These are phyloP conservation scores for Zeus faber DNA, from an alignment of 2,113 vertebrate species.

Conservation along the genomic window DNA sequence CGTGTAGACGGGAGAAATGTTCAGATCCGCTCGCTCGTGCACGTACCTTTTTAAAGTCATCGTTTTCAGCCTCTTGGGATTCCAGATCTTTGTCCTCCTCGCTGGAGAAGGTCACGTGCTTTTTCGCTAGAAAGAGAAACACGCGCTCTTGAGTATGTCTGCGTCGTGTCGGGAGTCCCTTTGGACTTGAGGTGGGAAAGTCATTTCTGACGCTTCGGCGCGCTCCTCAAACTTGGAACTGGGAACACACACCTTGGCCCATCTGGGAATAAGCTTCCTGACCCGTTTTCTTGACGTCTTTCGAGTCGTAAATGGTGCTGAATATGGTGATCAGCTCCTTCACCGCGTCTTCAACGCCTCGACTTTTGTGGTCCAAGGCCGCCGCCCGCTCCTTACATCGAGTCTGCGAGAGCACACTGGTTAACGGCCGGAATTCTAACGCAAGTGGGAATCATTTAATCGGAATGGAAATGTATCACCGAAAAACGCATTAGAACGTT, in stretches of 20 bases:
- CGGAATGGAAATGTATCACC: too few species aligned
- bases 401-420: slow-evolving; percentile 50
- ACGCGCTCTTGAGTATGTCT: too few species aligned
- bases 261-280: background rate
- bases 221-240: background rate
- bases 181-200: background rate
- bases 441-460: too few species aligned
- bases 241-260: slow-evolving; percentile 60
- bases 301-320: slow-evolving; percentile 67
- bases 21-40: background rate
- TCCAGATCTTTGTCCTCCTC: slow-evolving; percentile 38
- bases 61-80: slow-evolving; percentile 51
- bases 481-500: too few species aligned
- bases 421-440: too few species aligned
- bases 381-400: slow-evolving; percentile 71
- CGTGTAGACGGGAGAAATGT: background rate
- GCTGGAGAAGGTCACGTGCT: slow-evolving; percentile 52
- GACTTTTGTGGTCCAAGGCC: slow-evolving; percentile 72
- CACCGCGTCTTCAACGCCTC: slow-evolving; percentile 73
- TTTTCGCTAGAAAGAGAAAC: slow-evolving; percentile 47
- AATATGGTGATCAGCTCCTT: slow-evolving; percentile 73
- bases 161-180: too few species aligned
- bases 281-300: slow-evolving; percentile 31
- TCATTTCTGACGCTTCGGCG: background rate
- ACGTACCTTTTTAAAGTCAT: slow-evolving; percentile 79